Conservation (phyloP, 2,113 vertebrate species). For the Mola mola region DNA sequence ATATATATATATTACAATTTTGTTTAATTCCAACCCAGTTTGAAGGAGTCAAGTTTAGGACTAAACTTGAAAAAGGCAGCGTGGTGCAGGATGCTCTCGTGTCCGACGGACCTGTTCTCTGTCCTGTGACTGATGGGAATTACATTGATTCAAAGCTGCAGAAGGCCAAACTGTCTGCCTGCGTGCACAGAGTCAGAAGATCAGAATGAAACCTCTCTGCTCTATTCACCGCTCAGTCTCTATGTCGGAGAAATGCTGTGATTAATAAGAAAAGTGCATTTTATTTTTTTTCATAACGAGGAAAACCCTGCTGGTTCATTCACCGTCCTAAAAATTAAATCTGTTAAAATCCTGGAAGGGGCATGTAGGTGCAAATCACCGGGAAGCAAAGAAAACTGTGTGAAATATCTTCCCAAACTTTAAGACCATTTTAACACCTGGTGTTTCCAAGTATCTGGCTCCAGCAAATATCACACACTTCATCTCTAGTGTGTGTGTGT, state of each 20-base stretch:
- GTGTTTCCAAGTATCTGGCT: slow-evolving; percentile 26
- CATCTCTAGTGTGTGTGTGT: slow-evolving; percentile 6
- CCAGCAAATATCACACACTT: slow-evolving; percentile 37
- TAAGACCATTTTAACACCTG: slow-evolving; percentile 28
- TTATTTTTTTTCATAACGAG: not conserved
- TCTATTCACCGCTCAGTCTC: not conserved
- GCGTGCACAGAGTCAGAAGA: slow-evolving; percentile 32
- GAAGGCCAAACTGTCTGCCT: slow-evolving; percentile 12
- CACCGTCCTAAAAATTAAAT: slow-evolving; percentile 17
- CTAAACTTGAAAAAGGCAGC: not conserved
- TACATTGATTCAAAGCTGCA: slow-evolving; percentile 31
- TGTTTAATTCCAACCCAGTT: too few species aligned
- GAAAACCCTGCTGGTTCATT: slow-evolving; percentile 7
- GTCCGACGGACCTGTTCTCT: slow-evolving; percentile 4
- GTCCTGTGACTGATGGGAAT: slow-evolving; percentile 30
- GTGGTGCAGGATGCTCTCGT: slow-evolving; percentile 8
- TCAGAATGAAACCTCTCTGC: not conserved
- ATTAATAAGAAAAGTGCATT: too few species aligned
- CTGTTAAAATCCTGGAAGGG: slow-evolving; percentile 17
- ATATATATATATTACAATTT: too few species aligned
- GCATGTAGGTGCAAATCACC: slow-evolving; percentile 22
- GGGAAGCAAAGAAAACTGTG: slow-evolving; percentile 17
- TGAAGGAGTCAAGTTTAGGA: too few species aligned
- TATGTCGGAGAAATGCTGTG: not conserved
- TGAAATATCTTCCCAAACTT: slow-evolving; percentile 22